Base-by-base conservation (phyloP, 1,140 invertebrate species). In the Cecropterus lyciades region DNA sequence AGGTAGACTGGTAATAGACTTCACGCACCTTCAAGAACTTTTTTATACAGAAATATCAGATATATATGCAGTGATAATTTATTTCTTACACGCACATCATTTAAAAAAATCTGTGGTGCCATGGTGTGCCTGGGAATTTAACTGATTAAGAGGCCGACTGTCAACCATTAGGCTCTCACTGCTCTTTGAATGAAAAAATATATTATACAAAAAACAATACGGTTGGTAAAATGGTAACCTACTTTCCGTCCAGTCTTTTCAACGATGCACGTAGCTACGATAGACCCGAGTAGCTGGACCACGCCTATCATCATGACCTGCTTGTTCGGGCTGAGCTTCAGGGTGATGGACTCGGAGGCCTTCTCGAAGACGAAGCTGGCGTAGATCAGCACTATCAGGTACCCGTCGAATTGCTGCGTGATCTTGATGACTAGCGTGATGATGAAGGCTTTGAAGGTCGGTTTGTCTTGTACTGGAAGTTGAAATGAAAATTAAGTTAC, bases 351-450 rank as follows among this genome's bases (percentile, higher is more conserved):
- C 15, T 87, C 88, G 0, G 85, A 79, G 0, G 90, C 87, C n/a
- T 69, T 65, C 52, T 82, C 82, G 65, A 91, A 91, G 3, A 92
- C 82, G 48, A 87, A 83, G 0, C 92, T 91, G 3, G 93, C 93
- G 65, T 92, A 94, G 46, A 93, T 93, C 7, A 94, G 77, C 65
- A 94, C 89, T 15, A 93, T 93, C 13, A 94, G 91, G 78, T 93
- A 93, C 0, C 93, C 93, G 64, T 92, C 92, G 65, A 92, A 89
- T 63, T 93, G 92, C 67, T 93, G 89, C 0, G 87, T 80, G 45
- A 92, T 85, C 62, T 89, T 92, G 20, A 92, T 87, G 0, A 90
- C 82, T 9, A 89, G 48, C 0, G 87, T 86, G 40, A 92, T 92
- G 57, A 89, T 85, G 69, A 92, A 89, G 0, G 89, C 89, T 72